Evolutionary conservation across 2,113 vertebrate genomes (phyloP).

Genomic region (Lota lota): DNA sequence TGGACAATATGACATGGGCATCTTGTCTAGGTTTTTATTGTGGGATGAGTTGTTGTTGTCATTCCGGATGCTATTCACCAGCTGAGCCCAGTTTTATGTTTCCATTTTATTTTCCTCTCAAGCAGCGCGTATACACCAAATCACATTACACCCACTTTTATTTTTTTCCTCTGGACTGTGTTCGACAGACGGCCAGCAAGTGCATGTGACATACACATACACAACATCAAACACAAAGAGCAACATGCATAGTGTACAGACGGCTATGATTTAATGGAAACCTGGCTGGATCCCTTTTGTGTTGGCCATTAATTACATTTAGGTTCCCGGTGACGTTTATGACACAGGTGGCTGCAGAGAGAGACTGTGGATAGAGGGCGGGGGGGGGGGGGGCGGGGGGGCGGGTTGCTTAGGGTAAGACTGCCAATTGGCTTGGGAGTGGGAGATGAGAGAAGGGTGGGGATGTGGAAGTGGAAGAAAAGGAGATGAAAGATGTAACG

Average conservation of each 20-base stretch:
- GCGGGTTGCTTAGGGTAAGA: slow-evolving; percentile 3
- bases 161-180: not conserved
- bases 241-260: slow-evolving; percentile 18
- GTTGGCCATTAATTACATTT: slow-evolving; percentile 53
- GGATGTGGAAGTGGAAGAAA: not conserved
- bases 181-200: not conserved
- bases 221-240: slow-evolving; percentile 38
- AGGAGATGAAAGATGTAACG: not conserved
- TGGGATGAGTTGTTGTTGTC: slow-evolving; percentile 36
- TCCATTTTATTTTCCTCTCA: slow-evolving; percentile 9
- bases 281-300: slow-evolving; percentile 21
- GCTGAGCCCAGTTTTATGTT: slow-evolving; percentile 60
- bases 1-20: slow-evolving; percentile 35
- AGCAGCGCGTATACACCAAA: not conserved
- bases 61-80: slow-evolving; percentile 49
- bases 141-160: not conserved
- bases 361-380: not conserved
- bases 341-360: not conserved
- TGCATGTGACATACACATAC: slow-evolving; percentile 33
- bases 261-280: slow-evolving; percentile 54
- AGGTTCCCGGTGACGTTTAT: slow-evolving; percentile 50
- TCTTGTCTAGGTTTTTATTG: slow-evolving; percentile 38
- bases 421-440: slow-evolving; percentile 8
- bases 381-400: not conserved
- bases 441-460: not conserved